These are phyloP conservation scores for Carollia perspicillata DNA, from an alignment of 2,113 vertebrate species.

Conservation along the genomic window DNA sequence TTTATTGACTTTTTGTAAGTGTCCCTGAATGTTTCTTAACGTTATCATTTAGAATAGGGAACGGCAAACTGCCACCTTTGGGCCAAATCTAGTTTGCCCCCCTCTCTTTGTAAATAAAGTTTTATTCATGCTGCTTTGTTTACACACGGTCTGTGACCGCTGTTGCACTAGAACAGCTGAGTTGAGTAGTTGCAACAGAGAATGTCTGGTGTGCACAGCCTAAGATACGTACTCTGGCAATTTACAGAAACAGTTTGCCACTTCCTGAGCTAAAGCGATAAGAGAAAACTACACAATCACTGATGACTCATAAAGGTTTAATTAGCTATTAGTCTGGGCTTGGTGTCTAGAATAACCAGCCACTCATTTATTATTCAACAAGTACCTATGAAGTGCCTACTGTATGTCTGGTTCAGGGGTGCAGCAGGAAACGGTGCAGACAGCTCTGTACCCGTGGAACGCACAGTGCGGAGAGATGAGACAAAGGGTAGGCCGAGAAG, in stretches of 20 bases:
- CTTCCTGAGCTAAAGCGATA: slow-evolving; percentile 15
- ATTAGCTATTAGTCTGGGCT: background rate
- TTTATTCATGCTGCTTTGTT: background rate
- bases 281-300: background rate
- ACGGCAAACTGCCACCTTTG: background rate
- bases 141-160: background rate
- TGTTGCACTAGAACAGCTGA: background rate
- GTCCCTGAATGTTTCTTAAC: background rate
- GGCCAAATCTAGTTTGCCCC: background rate
- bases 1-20: background rate
- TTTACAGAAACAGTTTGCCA: background rate
- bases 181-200: background rate
- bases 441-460: background rate
- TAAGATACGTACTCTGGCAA: slow-evolving; percentile 3
- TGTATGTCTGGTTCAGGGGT: background rate
- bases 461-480: background rate
- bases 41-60: background rate
- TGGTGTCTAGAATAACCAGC: background rate
- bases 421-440: background rate
- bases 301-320: background rate
- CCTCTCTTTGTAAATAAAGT: slow-evolving; percentile 22
- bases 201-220: background rate
- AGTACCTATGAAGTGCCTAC: background rate
- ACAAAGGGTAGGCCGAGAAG: background rate
- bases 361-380: background rate